A percentile compares a stretch with the other conserved stretches of the same genome.
These are phyloP conservation scores for Encarsia formosa DNA, from an alignment of 2,888 invertebrate genomes.

Conservation along the genomic window DNA sequence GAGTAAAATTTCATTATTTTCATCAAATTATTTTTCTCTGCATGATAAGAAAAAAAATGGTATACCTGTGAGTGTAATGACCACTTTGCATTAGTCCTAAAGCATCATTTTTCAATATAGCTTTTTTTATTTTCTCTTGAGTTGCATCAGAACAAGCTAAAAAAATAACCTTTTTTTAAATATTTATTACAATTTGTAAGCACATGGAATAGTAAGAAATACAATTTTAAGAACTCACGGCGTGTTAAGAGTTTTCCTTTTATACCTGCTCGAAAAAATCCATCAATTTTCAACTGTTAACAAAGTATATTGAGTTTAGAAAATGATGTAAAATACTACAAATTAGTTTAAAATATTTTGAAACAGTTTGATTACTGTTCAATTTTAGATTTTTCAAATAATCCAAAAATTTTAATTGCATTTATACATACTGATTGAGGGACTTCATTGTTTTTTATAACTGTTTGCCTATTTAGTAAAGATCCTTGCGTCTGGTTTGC, in stretches of 20 bases:
- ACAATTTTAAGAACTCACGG: constrained; percentile 13
- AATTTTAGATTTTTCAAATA: not conserved
- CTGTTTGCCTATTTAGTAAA: not conserved
- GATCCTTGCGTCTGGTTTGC: constrained; percentile 1
- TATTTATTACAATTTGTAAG: not conserved
- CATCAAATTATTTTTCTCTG: no score
- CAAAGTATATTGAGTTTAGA: not conserved
- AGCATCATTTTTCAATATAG: constrained; percentile 17
- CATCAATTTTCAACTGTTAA: constrained; percentile 6
- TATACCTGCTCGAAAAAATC: constrained; percentile 21
- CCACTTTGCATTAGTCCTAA: constrained; percentile 21
- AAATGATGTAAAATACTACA: not conserved
- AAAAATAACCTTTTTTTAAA: constrained; percentile 2
- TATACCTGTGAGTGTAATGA: constrained; percentile 3
- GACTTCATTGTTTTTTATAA: not conserved
- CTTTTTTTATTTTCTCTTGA: constrained; percentile 17
- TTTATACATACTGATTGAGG: constrained; percentile 14
- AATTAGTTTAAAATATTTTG: no score
- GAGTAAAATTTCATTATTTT: no score
- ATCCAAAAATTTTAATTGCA: not conserved
- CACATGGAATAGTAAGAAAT: not conserved
- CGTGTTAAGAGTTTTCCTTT: constrained; percentile 19
- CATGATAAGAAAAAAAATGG: not conserved
- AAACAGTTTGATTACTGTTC: not conserved
- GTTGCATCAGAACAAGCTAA: constrained; percentile 5